Evolutionary conservation across 2,888 invertebrate genomes (phyloP), one percentile per base, ranked within the genome.

Genomic region (Micoletzkya japonica): DNA sequence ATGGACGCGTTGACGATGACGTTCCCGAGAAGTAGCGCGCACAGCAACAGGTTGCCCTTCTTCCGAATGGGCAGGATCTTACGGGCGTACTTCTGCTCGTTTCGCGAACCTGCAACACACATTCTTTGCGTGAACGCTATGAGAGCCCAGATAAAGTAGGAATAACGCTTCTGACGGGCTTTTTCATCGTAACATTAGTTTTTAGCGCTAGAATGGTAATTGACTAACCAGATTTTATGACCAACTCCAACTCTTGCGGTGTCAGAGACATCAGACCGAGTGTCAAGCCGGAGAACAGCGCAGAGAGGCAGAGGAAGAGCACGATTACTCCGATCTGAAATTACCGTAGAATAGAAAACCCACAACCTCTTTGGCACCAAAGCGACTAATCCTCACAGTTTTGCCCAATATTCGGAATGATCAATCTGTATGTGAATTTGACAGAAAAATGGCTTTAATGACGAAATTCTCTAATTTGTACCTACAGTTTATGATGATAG

Each of bases 181-280:
- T 39, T 39, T 39, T 17, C 7, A 10, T 17, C 7, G 39, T 39
- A 17, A 7, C 39, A 39, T 39, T n/a, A n/a, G n/a, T n/a, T n/a
- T n/a, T n/a, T n/a, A 49, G 14, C n/a, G 14, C 24, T n/a, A 49
- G 4, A 39, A 44, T 14, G 10, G 44, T 32, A 24, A n/a, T 32
- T 26, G 2, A 59, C 17, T 32, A 0, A 66, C 79, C 79, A 20
- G 74, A 75, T 61, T 85, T 85, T 30, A 76, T 74, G 56, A 85
- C 84, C 6, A 85, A 74, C 72, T 81, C 79, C 76, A 85, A 74
- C 52, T 85, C 85, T 70, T 82, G 82, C 0, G 83, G 90, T 86
- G 97, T 96, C 85, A 98, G 87, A 0, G 97, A 91, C 96, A 98
- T 95, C n/a, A 98, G 88, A 0, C 98, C 90, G 39, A 99, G 89